These are phyloP conservation scores for Gopherus flavomarginatus DNA, from an alignment of 2,113 vertebrate species.

Conservation along the genomic window DNA sequence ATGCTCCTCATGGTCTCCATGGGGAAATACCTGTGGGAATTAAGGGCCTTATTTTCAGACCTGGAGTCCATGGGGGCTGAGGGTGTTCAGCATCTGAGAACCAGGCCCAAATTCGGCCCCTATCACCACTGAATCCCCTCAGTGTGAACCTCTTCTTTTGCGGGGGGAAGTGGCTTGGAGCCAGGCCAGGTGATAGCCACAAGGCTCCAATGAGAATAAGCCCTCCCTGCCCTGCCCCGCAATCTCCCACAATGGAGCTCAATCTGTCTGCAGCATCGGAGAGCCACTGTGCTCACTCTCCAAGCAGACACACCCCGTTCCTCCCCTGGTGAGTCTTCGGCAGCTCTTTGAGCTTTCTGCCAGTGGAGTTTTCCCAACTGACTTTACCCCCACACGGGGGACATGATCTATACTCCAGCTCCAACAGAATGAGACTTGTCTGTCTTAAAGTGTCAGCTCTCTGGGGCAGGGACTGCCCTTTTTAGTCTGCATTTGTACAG, in stretches of 20 bases:
- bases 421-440: too few species aligned
- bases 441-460: background rate
- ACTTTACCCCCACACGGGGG: background rate
- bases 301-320: background rate
- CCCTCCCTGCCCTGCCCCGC: background rate
- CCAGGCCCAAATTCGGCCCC: background rate
- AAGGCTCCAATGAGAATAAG: background rate
- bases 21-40: background rate
- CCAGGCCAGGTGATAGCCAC: background rate
- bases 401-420: background rate
- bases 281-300: background rate
- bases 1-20: background rate
- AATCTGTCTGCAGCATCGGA: background rate
- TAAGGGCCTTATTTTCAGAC: background rate
- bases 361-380: background rate
- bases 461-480: background rate
- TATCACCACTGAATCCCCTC: background rate
- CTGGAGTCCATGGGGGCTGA: background rate
- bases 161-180: background rate
- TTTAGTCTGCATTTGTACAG: background rate
- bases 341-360: background rate
- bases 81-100: background rate
- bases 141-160: background rate
- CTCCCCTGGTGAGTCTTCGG: background rate
- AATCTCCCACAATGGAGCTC: background rate